Evolutionary conservation across 2,113 vertebrate species (phyloP).

Genomic region (Alethe diademata): DNA sequence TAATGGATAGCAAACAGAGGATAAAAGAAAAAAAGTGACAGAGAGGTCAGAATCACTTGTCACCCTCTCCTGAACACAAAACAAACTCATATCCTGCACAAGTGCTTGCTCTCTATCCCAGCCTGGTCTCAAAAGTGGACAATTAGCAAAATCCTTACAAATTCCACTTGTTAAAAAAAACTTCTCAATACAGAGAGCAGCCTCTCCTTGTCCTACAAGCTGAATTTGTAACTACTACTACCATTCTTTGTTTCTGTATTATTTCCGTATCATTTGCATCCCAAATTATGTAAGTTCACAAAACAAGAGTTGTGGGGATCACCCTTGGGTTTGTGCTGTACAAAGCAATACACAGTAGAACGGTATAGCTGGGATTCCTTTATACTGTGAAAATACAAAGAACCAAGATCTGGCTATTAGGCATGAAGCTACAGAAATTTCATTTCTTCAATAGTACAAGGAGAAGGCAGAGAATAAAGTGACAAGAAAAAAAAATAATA

Average conservation of each 20-base stretch:
- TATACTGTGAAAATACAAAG: background rate
- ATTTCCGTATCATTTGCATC: background rate
- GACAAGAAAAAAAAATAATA: background rate
- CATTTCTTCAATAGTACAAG: background rate
- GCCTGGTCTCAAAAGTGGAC: background rate
- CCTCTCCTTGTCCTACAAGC: background rate
- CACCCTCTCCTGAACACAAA: background rate
- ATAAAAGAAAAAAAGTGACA: background rate
- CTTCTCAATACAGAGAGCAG: background rate
- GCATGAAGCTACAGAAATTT: background rate
- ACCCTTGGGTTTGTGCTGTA: background rate
- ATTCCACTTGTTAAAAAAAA: background rate
- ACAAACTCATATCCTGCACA: background rate
- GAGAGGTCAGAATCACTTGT: background rate
- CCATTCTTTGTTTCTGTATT: background rate
- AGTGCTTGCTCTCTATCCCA: background rate
- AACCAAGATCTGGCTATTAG: background rate
- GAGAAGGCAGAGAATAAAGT: background rate
- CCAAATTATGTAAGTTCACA: background rate
- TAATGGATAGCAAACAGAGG: background rate
- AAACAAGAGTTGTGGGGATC: background rate
- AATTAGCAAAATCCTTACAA: background rate
- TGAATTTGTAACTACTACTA: background rate
- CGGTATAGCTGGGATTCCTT: background rate
- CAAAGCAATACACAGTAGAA: background rate